Base-by-base conservation (phyloP, 2,888 invertebrate genomes). In the Amorpha juglandis region DNA sequence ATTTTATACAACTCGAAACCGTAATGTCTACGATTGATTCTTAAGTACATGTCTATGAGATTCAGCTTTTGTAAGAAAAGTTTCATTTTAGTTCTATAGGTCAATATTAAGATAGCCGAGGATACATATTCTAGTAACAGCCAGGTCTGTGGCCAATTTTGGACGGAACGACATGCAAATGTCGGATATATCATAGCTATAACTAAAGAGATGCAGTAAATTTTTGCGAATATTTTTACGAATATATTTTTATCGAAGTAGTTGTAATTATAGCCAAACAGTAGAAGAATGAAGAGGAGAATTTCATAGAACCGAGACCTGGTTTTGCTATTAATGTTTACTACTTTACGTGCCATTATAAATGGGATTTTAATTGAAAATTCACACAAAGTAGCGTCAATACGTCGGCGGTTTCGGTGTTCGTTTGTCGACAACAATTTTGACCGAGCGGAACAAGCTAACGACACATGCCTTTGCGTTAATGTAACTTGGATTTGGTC, bases 241-340 rank as follows among this genome's bases (percentile, higher is more conserved):
- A 76, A 53, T 0, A 74, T 58, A 8, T 74, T 82, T 6, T 76
- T 70, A 63, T 80, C 80, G 64, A 81, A 86, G 9, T 83, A 74
- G 67, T 82, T 81, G 8, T 86, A 89, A 73, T 91, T 85, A 65
- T 83, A 90, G 0, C 92, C 92, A 67, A 85, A 87, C 0, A 89
- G 69, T 0, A 88, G 68, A 14, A 92, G 71, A 11, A 81, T 33
- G 1, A 84, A 68, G 0, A 91, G 65, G 16, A 90, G 72, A 0
- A 80, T 75, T 58, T 79, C 79, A 63, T 86, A 89, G 7, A 85
- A 70, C 14, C 70, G 1, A 11, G 78, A 71, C 33, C 85, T 71
- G 47, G 52, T 70, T 53, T 63, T 71, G 45, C 66, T 70, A 66
- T 53, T 75, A 62, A 71, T 64, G 66, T 68, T 74, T 21, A 47